Base-by-base conservation (phyloP, 2,797 vertebrate genomes). In the Anguilla megastoma region DNA sequence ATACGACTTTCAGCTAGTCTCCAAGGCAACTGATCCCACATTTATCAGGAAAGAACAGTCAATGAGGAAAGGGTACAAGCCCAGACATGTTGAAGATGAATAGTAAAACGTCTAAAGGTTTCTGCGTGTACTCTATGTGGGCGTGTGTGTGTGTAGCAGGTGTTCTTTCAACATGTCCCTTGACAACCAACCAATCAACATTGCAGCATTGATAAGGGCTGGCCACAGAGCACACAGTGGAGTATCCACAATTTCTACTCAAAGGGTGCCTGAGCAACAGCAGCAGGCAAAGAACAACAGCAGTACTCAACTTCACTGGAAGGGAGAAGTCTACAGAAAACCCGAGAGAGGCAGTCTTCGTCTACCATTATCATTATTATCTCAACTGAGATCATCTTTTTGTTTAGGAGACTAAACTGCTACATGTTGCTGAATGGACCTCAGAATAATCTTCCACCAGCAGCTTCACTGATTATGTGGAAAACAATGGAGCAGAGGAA, bases 81-180 rank as follows among this genome's bases (percentile, higher is more conserved):
- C 85, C 85, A 74, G 85, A 74, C 85, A 86, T 16, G 85, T 21
- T 71, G 16, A 41, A 71, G 85, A 12, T 12, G 66, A 74, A 50
- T 18, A 50, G 66, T 76, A 52, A 50, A 86, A 52, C 14, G 8
- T 24, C 41, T 82, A 45, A 48, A n/a, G 24, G 79, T 82, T 48
- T 48, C 41, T n/a, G 3, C 50, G 79, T 82, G 45, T 45, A 36
- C 69, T 71, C 60, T 84, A 9, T 74, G 87, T 45, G 45, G n/a
- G 36, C 8, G 66, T 24, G 10, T 48, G 10, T 30, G 82, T 54
- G 60, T 48, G 24, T 7, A 79, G 16, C 1, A 4, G 33, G 41
- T 82, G 79, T n/a, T 82, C 41, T 82, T 50, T 82, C 18, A 82
- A 82, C 45, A n/a, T 45, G 21, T 82, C 79, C 79, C 79, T 21